phyloP scores from a whole-genome alignment of 2,797 vertebrate genomes.

The Cygnus olor region DNA sequence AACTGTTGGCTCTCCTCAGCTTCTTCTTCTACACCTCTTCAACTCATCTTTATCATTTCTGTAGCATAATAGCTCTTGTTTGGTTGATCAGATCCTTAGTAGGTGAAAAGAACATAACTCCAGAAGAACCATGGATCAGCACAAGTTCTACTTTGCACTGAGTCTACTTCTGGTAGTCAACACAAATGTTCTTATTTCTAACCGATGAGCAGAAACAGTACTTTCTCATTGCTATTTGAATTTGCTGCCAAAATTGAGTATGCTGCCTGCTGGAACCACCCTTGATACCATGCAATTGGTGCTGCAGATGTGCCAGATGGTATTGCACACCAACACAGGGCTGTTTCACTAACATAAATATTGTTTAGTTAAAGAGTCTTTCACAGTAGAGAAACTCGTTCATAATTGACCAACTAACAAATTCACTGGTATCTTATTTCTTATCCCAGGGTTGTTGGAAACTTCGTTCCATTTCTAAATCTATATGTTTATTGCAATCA shows the following conservation, averaged over 20 bases:
- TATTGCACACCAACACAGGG: background rate
- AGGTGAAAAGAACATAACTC: background rate
- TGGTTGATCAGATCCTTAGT: background rate
- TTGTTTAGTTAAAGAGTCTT: constrained; percentile 6
- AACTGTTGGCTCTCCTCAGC: background rate
- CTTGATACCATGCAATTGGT: background rate
- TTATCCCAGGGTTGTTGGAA: background rate
- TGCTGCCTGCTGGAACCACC: background rate
- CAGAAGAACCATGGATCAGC: background rate
- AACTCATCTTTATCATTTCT: background rate
- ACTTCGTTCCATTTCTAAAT: background rate
- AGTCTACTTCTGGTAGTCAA: background rate
- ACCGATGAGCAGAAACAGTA: background rate
- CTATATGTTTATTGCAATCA: background rate
- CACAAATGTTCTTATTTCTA: background rate
- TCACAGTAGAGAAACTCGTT: constrained; percentile 2
- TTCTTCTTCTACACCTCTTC: background rate
- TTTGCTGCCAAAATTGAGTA: background rate
- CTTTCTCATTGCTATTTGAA: background rate
- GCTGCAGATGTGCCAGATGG: background rate
- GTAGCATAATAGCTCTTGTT: background rate
- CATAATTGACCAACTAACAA: background rate
- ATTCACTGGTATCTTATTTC: background rate
- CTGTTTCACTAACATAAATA: background rate
- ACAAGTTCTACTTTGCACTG: background rate